Percentiles rank a stretch among this genome's conserved stretches.
phyloP scores from a whole-genome alignment of 1,140 invertebrate genomes.

The Ceratina japonica region DNA sequence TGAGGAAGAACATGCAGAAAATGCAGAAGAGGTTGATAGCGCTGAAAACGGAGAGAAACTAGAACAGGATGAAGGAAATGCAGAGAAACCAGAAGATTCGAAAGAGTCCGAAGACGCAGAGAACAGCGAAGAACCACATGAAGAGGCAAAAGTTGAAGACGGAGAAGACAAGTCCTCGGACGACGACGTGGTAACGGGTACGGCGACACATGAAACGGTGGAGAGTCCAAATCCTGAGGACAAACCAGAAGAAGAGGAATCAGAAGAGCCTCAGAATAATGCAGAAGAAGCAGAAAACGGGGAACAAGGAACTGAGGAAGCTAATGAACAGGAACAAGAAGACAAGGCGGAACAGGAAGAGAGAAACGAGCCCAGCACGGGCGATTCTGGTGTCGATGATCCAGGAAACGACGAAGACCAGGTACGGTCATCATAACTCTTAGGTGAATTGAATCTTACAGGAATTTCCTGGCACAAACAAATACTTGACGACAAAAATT shows the following conservation, averaged over 20 bases:
- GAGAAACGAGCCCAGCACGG: conserved; percentile 68
- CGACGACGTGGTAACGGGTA: conserved; percentile 59
- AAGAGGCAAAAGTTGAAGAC: conserved; percentile 57
- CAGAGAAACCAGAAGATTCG: conserved; percentile 61
- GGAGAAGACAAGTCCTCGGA: conserved; percentile 63
- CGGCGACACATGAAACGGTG: background rate
- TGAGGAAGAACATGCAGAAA: conserved; percentile 47
- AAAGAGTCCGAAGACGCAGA: conserved; percentile 64
- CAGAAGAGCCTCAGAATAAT: too few species aligned
- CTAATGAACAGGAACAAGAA: conserved; percentile 18
- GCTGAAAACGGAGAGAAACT: background rate
- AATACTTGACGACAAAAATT: background rate
- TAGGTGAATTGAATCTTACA: conserved; percentile 28
- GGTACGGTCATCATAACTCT: conserved; percentile 61
- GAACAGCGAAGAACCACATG: conserved; percentile 68
- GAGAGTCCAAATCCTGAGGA: conserved; percentile 65
- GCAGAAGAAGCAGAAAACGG: conserved; percentile 20
- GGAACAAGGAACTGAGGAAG: conserved; percentile 30
- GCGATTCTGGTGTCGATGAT: conserved; percentile 72
- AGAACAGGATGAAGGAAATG: conserved; percentile 62
- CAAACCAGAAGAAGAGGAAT: background rate
- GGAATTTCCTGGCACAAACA: background rate
- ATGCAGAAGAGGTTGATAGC: background rate
- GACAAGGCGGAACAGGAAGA: conserved; percentile 60
- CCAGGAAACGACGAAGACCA: conserved; percentile 72